phyloP scores from a whole-genome alignment of 2,888 invertebrate species.

The Oxytorus armatus region DNA sequence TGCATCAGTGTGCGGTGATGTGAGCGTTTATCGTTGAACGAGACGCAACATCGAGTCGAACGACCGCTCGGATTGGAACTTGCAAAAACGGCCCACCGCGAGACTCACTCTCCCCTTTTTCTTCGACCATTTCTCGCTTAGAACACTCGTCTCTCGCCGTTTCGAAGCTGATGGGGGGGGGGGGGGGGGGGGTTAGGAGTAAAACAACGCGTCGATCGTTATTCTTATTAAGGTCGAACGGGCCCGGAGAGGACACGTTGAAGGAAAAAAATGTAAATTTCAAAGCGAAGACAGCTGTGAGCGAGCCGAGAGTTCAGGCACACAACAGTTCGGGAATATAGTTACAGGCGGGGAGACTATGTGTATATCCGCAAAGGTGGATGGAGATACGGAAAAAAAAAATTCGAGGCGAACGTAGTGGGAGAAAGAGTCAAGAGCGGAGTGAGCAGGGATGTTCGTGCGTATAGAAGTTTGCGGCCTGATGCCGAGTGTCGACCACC shows the following conservation, averaged over 20 bases:
- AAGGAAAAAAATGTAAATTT: constrained; percentile 50
- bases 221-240: constrained; percentile 60
- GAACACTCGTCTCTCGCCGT: constrained; percentile 54
- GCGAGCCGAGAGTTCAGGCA: constrained; percentile 15
- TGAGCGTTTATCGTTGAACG: constrained; percentile 51
- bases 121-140: constrained; percentile 53
- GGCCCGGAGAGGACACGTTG: constrained; percentile 35
- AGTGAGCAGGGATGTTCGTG: constrained; percentile 50
- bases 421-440: constrained; percentile 28
- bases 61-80: constrained; percentile 44
- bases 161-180: constrained; percentile 7
- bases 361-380: constrained; percentile 48
- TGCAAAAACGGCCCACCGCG: constrained; percentile 59
- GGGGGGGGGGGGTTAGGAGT: no score
- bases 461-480: constrained; percentile 40
- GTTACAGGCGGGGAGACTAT: constrained; percentile 16
- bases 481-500: constrained; percentile 81
- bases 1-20: constrained; percentile 36
- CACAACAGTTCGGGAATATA: constrained; percentile 41
- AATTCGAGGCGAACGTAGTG: constrained; percentile 37
- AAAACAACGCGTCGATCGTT: constrained; percentile 56
- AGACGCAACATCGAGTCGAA: constrained; percentile 61
- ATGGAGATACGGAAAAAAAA: constrained; percentile 49
- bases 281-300: constrained; percentile 35
- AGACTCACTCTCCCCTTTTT: constrained; percentile 57